Conservation (phyloP, 2,888 invertebrate species). For the Chelonus formosanus region DNA sequence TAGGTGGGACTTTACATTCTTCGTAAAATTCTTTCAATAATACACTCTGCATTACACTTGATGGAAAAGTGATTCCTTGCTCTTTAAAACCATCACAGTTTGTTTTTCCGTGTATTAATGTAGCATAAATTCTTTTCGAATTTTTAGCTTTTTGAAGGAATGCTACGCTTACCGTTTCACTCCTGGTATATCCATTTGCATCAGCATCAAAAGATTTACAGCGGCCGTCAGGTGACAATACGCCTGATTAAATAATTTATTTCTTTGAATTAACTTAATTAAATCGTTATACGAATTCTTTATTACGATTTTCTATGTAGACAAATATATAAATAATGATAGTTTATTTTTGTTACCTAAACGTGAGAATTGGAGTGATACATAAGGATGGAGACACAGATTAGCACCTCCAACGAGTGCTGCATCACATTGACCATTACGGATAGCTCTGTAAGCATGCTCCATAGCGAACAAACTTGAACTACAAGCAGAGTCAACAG, state of each 20-base stretch:
- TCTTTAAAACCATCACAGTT: slow-evolving; percentile 70
- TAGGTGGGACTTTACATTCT: slow-evolving; percentile 70
- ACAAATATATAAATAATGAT: too few relatives aligned
- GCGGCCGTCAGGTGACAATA: slow-evolving; percentile 83
- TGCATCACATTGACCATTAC: slow-evolving; percentile 84
- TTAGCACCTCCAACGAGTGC: slow-evolving; percentile 91
- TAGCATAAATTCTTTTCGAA: slow-evolving; percentile 67
- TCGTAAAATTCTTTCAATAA: slow-evolving; percentile 69
- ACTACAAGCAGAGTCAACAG: slow-evolving; percentile 94
- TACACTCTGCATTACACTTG: slow-evolving; percentile 54
- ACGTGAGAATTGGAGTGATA: slow-evolving; percentile 84
- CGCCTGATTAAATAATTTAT: slow-evolving; percentile 65
- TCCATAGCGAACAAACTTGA: slow-evolving; percentile 90
- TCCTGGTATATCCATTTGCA: slow-evolving; percentile 84
- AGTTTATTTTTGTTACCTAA: slow-evolving; percentile 62
- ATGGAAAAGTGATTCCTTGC: slow-evolving; percentile 62
- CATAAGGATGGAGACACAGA: slow-evolving; percentile 85
- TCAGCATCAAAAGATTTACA: slow-evolving; percentile 91
- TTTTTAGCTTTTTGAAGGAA: slow-evolving; percentile 75
- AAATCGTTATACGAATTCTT: too few relatives aligned
- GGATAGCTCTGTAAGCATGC: slow-evolving; percentile 79
- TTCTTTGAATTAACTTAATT: too few relatives aligned
- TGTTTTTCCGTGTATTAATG: slow-evolving; percentile 69
- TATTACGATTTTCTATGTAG: too few relatives aligned
- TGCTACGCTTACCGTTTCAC: slow-evolving; percentile 78